phyloP scores from a whole-genome alignment of 2,113 vertebrate species.

The Saccopteryx leptura region DNA sequence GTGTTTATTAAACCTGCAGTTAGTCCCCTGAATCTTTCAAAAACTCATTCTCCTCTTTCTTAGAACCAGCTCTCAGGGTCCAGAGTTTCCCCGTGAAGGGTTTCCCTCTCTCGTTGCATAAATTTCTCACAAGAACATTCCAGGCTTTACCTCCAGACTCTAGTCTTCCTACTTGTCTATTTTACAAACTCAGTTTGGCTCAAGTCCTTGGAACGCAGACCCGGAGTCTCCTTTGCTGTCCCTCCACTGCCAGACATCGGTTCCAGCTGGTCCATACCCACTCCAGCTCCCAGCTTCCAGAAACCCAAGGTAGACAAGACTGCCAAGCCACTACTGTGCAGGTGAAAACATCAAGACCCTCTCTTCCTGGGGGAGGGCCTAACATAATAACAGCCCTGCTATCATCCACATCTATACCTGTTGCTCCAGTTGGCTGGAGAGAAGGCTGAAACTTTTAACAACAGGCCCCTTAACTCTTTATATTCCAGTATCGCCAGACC shows the following conservation, averaged over 20 bases:
- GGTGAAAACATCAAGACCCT: not conserved
- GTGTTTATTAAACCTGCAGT: constrained; percentile 10
- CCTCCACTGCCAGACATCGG: not conserved
- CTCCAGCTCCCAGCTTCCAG: not conserved
- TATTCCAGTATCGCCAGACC: not conserved
- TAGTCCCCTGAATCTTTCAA: not conserved
- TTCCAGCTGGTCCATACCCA: not conserved
- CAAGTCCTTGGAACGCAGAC: not conserved
- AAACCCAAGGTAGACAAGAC: not conserved
- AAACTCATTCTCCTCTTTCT: not conserved
- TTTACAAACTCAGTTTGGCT: not conserved
- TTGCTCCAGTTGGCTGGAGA: not conserved
- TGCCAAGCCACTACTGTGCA: not conserved
- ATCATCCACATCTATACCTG: not conserved
- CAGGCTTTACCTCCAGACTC: not conserved
- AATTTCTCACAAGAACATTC: not conserved
- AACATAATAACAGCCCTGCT: not conserved
- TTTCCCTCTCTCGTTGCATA: not conserved
- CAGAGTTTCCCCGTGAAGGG: not conserved
- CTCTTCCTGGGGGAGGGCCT: not conserved
- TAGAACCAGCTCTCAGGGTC: not conserved
- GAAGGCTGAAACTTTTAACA: not conserved
- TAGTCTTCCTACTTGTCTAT: not conserved
- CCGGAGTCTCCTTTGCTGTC: not conserved
- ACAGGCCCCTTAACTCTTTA: not conserved